phyloP scores from a whole-genome alignment of 2,113 vertebrate genomes.

The Paratilapia polleni region DNA sequence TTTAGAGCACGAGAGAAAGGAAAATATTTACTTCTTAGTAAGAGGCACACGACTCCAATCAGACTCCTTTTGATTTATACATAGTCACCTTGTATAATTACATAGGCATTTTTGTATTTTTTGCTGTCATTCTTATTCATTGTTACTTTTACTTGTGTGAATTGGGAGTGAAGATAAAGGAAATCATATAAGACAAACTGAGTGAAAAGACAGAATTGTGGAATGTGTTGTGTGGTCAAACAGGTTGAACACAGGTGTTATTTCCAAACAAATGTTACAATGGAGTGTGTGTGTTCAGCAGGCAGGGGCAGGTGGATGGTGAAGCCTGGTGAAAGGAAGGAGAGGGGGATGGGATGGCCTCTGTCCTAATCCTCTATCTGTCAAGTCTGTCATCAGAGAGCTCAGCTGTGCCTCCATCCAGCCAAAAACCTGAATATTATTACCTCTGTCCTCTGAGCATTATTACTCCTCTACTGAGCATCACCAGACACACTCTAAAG shows the following conservation, averaged over 20 bases:
- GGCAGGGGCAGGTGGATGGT: constrained; percentile 61
- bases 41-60: background rate
- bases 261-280: background rate
- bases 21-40: no score
- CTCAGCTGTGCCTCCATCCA: constrained; percentile 71
- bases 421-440: constrained; percentile 78
- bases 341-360: constrained; percentile 1
- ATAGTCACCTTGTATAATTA: no score
- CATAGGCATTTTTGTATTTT: background rate
- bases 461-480: constrained; percentile 55
- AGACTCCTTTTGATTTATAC: background rate
- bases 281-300: constrained; percentile 4
- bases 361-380: constrained; percentile 71
- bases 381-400: constrained; percentile 75
- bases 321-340: background rate
- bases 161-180: background rate
- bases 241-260: constrained; percentile 16
- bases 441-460: constrained; percentile 61
- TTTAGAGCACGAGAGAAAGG: background rate
- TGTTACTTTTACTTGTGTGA: background rate
- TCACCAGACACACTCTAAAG: constrained; percentile 12
- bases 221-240: background rate
- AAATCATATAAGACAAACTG: background rate
- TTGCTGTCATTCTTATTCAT: background rate
- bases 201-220: background rate